Evolutionary conservation across 2,888 invertebrate genomes (phyloP), one percentile per base, ranked within the genome.

Genomic region (Cheilosia vulpina): DNA sequence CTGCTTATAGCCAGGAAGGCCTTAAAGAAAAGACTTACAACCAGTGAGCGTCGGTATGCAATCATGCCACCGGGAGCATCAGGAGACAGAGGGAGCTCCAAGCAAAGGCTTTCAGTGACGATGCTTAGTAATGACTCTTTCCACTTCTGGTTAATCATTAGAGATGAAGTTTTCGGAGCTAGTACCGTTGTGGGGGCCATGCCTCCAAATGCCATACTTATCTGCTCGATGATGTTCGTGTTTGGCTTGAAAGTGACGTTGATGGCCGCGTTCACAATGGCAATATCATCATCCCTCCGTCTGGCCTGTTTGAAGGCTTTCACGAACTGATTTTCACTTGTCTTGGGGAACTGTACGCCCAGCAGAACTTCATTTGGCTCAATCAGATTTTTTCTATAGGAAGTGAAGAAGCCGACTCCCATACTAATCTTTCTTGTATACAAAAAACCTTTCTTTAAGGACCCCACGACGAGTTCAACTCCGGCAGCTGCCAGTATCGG

Each of bases 281-380:
- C 97, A 88, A 99, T 98, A 90, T 99, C 99, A 90, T 99, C 98
- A 89, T 99, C 98, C 73, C 97, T 94, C 82, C 99, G 93, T 89
- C 96, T 95, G 0, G 98, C 96, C 93, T 98, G 98, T 91, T 99
- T 99, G 90, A 96, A 98, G 0, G 96, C 96, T 89, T 95, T 94
- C 89, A 97, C 95, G 92, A 94, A 96, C 93, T 97, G 96, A 89
- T 94, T 93, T 89, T 93, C 89, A 34, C 90, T 90, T 0, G 96
- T 95, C 89, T 94, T 96, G 0, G 98, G 98, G 87, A 99, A 94
- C 87, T 94, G 94, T 50, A 98, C 94, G 0, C 96, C 95, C 15
- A 96, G 89, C n/a, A 99, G 93, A 58, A 98, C 92, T 93, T 99
- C 98, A 81, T 96, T 94, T 0, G 95, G 93, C 65, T 93, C 90